Conservation (phyloP, 2,888 invertebrate species). For the Leucoma salicis region DNA sequence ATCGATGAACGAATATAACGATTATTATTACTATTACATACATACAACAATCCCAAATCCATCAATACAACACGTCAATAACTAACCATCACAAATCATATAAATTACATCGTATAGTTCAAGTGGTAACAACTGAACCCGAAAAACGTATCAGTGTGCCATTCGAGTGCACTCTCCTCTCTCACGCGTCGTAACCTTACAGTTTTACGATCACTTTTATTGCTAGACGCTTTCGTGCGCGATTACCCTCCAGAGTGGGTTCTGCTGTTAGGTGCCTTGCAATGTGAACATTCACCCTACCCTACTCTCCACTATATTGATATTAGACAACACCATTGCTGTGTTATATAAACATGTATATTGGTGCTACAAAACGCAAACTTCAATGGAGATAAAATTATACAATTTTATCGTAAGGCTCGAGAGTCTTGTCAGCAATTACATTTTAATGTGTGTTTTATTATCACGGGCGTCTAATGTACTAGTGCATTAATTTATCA, state of each 20-base stretch:
- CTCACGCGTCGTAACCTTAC: slow-evolving; percentile 78
- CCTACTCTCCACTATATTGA: slow-evolving; percentile 35
- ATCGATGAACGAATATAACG: too few species aligned
- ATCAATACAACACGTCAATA: slow-evolving; percentile 45
- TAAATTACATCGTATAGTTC: slow-evolving; percentile 45
- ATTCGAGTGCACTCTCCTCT: slow-evolving; percentile 73
- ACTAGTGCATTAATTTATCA: slow-evolving; percentile 79
- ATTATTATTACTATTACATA: too few species aligned
- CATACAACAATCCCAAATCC: slow-evolving; percentile 13
- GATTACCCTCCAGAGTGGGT: slow-evolving; percentile 82
- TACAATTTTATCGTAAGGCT: slow-evolving; percentile 20
- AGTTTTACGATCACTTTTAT: slow-evolving; percentile 80
- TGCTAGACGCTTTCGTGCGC: slow-evolving; percentile 81
- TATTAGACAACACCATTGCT: slow-evolving; percentile 47
- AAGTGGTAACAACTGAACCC: slow-evolving; percentile 52
- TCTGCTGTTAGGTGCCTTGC: slow-evolving; percentile 76
- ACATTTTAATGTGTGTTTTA: slow-evolving; percentile 79
- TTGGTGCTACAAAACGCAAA: not conserved
- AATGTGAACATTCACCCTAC: slow-evolving; percentile 52
- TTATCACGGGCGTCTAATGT: slow-evolving; percentile 78
- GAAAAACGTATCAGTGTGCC: slow-evolving; percentile 75
- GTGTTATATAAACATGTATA: slow-evolving; percentile 4
- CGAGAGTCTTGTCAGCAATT: slow-evolving; percentile 65
- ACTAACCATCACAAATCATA: slow-evolving; percentile 61
- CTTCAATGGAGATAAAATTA: slow-evolving; percentile 38